A percentile compares a stretch with the other conserved stretches of the same genome.
Evolutionary conservation across 2,888 invertebrate genomes (phyloP).

Genomic region (Ormyrus pomaceus): DNA sequence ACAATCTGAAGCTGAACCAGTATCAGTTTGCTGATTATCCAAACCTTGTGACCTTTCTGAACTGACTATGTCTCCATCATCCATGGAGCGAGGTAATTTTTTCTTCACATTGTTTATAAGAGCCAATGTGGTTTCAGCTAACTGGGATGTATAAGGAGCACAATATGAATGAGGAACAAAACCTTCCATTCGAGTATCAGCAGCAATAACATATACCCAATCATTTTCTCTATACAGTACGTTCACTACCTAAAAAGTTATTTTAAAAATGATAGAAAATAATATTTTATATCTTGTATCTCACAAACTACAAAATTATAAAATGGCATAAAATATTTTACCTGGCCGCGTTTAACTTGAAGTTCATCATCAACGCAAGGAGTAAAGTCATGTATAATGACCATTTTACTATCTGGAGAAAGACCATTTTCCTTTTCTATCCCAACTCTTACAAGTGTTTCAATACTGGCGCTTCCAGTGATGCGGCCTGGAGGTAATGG

Average conservation of each 20-base stretch:
- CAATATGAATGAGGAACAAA: conserved; percentile 97
- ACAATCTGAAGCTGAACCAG: conserved; percentile 79
- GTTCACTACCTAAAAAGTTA: conserved; percentile 85
- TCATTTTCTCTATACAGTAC: conserved; percentile 96
- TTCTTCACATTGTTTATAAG: conserved; percentile 83
- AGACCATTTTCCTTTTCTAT: conserved; percentile 95
- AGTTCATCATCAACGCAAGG: conserved; percentile 97
- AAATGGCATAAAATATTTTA: conserved; percentile 63
- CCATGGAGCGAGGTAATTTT: conserved; percentile 84
- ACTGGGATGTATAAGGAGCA: conserved; percentile 87
- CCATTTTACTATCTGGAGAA: conserved; percentile 96
- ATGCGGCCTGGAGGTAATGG: conserved; percentile 93
- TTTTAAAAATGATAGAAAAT: conserved; percentile 8
- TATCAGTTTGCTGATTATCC: conserved; percentile 72
- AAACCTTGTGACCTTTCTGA: conserved; percentile 68
- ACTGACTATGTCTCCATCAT: conserved; percentile 69
- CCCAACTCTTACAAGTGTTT: conserved; percentile 91
- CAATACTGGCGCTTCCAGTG: conserved; percentile 95
- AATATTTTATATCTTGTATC: conserved; percentile 2
- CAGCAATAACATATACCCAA: conserved; percentile 97
- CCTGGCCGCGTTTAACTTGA: conserved; percentile 90
- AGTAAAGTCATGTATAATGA: conserved; percentile 94
- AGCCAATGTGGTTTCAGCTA: conserved; percentile 84
- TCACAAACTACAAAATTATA: background rate
- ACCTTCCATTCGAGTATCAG: conserved; percentile 92